A percentile compares a stretch with the other conserved stretches of the same genome.
Evolutionary conservation across 2,797 vertebrate genomes (phyloP).

Genomic region (Mus spretus): DNA sequence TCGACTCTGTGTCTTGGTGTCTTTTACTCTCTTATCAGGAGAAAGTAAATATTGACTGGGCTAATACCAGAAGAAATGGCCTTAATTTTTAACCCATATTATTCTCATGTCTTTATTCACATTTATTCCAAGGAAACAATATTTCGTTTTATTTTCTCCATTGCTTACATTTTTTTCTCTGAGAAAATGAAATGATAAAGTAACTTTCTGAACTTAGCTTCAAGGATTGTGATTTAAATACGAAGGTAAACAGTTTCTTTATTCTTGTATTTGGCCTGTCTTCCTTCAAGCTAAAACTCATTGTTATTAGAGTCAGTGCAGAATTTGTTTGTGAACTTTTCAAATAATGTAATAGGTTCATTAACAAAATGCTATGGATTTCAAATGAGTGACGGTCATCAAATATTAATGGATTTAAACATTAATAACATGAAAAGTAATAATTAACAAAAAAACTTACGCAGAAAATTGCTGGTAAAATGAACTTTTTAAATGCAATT

Average conservation of each 20-base stretch:
- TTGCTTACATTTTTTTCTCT: not conserved
- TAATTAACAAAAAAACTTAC: conserved; percentile 78
- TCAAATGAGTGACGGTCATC: conserved; percentile 74
- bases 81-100: not conserved
- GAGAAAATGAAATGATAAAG: conserved; percentile 16
- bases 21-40: conserved; percentile 58
- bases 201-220: not conserved
- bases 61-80: not conserved
- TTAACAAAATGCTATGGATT: conserved; percentile 34
- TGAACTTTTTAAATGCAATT: conserved; percentile 84
- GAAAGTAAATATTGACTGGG: conserved; percentile 30
- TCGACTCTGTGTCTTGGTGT: conserved; percentile 43
- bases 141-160: not conserved
- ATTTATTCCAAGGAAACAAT: not conserved
- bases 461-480: conserved; percentile 80
- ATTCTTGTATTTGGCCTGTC: not conserved
- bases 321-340: conserved; percentile 66
- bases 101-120: not conserved
- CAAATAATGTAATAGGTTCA: conserved; percentile 66
- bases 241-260: not conserved
- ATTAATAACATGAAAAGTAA: conserved; percentile 82
- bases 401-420: conserved; percentile 78
- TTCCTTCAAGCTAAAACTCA: not conserved
- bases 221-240: not conserved
- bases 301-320: not conserved